phyloP scores from a whole-genome alignment of 2,888 invertebrate species.

The Acutogordius australiensis region DNA sequence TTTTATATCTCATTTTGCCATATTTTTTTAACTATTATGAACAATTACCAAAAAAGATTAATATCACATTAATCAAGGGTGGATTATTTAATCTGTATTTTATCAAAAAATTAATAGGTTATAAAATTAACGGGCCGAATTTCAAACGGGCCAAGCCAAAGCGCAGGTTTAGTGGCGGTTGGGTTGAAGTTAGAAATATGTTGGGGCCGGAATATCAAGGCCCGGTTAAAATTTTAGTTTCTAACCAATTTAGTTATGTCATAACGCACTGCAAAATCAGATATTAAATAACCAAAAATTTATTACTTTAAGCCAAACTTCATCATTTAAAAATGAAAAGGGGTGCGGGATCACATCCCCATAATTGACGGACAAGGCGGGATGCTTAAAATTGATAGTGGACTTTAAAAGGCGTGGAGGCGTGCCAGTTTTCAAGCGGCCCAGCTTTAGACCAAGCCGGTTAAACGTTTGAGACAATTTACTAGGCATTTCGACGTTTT shows the following conservation, averaged over 20 bases:
- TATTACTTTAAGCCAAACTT: conserved; percentile 42
- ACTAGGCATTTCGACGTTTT: conserved; percentile 19
- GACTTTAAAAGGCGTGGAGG: conserved; percentile 43
- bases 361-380: conserved; percentile 27
- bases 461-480: conserved; percentile 34
- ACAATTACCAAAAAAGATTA: no score
- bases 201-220: no score
- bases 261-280: no score
- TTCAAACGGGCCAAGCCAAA: not conserved
- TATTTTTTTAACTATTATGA: no score
- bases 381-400: conserved; percentile 34
- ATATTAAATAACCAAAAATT: not conserved
- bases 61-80: no score
- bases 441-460: conserved; percentile 39
- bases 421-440: conserved; percentile 52
- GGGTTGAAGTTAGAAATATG: no score
- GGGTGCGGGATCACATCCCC: conserved; percentile 42
- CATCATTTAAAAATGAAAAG: conserved; percentile 46
- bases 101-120: no score
- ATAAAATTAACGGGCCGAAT: not conserved
- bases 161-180: no score
- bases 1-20: no score
- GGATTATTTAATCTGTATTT: no score
- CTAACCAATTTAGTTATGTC: no score
- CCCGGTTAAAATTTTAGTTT: no score